Evolutionary conservation across 2,888 invertebrate genomes (phyloP).

Genomic region (Thereva unica): DNA sequence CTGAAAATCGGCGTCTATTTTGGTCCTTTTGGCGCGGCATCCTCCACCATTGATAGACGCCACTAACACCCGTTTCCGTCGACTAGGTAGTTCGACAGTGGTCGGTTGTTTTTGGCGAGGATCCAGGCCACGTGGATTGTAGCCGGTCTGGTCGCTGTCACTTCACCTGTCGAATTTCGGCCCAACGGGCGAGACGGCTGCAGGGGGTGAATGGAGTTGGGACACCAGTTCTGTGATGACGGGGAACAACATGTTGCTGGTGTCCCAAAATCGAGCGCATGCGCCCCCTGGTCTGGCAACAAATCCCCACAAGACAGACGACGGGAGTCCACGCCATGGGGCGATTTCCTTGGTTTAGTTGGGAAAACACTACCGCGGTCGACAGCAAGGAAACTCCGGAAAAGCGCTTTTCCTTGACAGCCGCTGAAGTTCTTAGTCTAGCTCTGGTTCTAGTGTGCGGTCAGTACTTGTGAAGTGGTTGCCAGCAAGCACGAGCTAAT

Average conservation of each 20-base stretch:
- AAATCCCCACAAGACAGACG: constrained; percentile 1
- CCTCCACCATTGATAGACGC: too few species aligned
- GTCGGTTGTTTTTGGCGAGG: too few species aligned
- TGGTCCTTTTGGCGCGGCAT: too few species aligned
- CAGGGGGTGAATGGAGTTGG: too few species aligned
- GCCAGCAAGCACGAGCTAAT: constrained; percentile 11
- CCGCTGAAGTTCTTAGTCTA: not conserved
- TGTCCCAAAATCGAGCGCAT: constrained; percentile 18
- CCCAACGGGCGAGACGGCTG: too few species aligned
- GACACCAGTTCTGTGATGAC: too few species aligned
- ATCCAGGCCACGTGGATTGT: too few species aligned
- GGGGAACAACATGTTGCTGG: constrained; percentile 25
- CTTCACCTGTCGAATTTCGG: too few species aligned
- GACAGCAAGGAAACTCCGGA: constrained; percentile 13
- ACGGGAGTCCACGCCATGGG: not conserved
- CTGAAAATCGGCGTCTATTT: too few species aligned
- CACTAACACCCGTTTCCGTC: too few species aligned
- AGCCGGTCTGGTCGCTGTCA: too few species aligned
- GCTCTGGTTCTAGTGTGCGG: not conserved
- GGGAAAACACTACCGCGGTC: constrained; percentile 21
- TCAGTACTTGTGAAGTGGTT: constrained; percentile 13
- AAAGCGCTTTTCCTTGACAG: constrained; percentile 9
- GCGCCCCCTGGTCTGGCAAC: constrained; percentile 5
- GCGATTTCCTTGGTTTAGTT: constrained; percentile 2
- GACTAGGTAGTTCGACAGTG: too few species aligned